Evolutionary conservation across 2,797 vertebrate species (phyloP).

Genomic region (Crenichthys baileyi): DNA sequence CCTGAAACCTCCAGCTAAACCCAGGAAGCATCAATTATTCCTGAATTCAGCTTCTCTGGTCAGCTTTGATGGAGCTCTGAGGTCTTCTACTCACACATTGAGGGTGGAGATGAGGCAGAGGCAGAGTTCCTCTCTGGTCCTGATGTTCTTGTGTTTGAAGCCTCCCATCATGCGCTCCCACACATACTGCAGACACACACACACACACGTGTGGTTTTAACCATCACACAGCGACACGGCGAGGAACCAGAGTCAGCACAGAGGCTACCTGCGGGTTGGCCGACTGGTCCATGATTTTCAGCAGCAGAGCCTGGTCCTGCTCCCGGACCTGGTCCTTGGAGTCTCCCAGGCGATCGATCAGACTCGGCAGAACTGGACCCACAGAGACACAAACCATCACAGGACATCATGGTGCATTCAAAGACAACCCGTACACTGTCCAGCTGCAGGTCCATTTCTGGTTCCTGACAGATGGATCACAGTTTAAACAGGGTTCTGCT

Average conservation of each 20-base stretch:
- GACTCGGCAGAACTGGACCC: constrained; percentile 85
- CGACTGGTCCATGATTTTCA: constrained; percentile 97
- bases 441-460: no score
- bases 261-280: constrained; percentile 89
- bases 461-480: no score
- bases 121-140: constrained; percentile 94
- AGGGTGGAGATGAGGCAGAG: constrained; percentile 94
- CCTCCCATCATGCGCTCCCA: constrained; percentile 96
- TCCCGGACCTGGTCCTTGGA: constrained; percentile 94
- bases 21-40: no score
- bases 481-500: no score
- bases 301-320: constrained; percentile 91
- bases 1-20: no score
- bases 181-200: constrained; percentile 83
- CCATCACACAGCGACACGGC: neutral
- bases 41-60: neutral
- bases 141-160: constrained; percentile 98
- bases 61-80: neutral
- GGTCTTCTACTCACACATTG: constrained; percentile 83
- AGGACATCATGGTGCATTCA: no score
- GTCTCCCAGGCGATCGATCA: constrained; percentile 94
- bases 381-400: neutral
- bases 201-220: neutral
- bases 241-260: neutral
- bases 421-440: no score